These are phyloP conservation scores for Beris morrisii DNA, from an alignment of 2,888 invertebrate genomes.

Conservation along the genomic window DNA sequence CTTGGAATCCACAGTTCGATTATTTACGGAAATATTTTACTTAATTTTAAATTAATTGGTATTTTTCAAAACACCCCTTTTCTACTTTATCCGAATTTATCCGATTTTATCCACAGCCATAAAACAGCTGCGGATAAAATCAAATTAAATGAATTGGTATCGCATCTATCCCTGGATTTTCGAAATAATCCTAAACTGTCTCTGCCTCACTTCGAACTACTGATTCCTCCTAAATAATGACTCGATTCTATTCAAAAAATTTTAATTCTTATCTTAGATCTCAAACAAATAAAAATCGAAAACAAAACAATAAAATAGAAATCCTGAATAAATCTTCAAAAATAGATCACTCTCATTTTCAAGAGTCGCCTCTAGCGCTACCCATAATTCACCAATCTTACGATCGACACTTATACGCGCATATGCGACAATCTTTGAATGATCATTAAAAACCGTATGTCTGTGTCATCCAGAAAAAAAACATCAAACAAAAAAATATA, in stretches of 20 bases:
- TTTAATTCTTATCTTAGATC: not conserved
- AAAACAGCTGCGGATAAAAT: too few relatives aligned
- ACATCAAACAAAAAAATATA: slow-evolving; percentile 4
- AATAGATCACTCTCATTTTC: slow-evolving; percentile 5
- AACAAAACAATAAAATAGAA: too few relatives aligned
- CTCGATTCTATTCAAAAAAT: not conserved
- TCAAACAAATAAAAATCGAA: slow-evolving; percentile 5
- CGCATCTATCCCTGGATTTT: too few relatives aligned
- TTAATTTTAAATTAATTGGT: too few relatives aligned
- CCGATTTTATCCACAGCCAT: too few relatives aligned
- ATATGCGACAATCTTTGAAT: slow-evolving; percentile 1
- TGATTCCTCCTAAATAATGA: too few relatives aligned
- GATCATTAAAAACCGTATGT: slow-evolving; percentile 4
- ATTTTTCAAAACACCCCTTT: not conserved
- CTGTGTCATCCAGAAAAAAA: not conserved
- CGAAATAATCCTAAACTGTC: too few relatives aligned
- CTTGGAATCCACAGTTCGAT: too few relatives aligned
- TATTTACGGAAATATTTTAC: too few relatives aligned
- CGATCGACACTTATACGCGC: slow-evolving; percentile 1
- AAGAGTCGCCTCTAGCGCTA: not conserved
- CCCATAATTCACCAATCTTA: slow-evolving; percentile 12
- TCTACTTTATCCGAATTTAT: not conserved
- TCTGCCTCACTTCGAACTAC: not conserved
- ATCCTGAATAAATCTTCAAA: not conserved
- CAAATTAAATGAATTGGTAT: too few relatives aligned